Evolutionary conservation across 2,113 vertebrate genomes (phyloP).

Genomic region (Microtus montanus): DNA sequence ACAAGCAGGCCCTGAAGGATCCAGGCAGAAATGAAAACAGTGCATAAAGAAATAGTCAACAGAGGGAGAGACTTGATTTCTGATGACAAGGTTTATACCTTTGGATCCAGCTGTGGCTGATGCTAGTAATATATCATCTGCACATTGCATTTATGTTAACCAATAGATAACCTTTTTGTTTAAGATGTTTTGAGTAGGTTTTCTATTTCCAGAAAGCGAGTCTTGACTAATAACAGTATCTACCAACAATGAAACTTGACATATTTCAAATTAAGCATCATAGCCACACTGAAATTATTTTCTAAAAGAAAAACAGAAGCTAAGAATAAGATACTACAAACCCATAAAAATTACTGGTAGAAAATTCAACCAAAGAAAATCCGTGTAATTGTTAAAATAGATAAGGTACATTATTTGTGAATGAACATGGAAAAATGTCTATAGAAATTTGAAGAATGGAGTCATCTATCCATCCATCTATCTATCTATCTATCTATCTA

Average conservation of each 20-base stretch:
- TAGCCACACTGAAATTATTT: conserved; percentile 11
- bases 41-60: conserved; percentile 62
- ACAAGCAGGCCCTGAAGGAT: conserved; percentile 48
- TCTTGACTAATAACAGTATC: neutral
- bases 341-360: conserved; percentile 14
- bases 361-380: conserved; percentile 42
- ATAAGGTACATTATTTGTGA: conserved; percentile 20
- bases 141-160: conserved; percentile 73
- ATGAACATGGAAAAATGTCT: neutral
- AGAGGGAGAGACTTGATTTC: conserved; percentile 67
- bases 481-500: too few relatives aligned
- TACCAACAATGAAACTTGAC: conserved; percentile 38
- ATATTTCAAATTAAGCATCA: conserved; percentile 26
- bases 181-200: conserved; percentile 71
- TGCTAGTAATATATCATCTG: conserved; percentile 69
- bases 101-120: conserved; percentile 75
- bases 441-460: conserved; percentile 33
- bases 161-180: conserved; percentile 76
- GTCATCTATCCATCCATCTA: neutral
- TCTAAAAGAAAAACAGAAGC: conserved; percentile 3
- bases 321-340: conserved; percentile 33
- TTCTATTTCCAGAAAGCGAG: conserved; percentile 59
- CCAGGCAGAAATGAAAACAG: conserved; percentile 62
- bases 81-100: conserved; percentile 62
- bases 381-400: neutral